These are phyloP conservation scores for Rhabdomys dilectus DNA, from an alignment of 2,113 vertebrate species.

Conservation along the genomic window DNA sequence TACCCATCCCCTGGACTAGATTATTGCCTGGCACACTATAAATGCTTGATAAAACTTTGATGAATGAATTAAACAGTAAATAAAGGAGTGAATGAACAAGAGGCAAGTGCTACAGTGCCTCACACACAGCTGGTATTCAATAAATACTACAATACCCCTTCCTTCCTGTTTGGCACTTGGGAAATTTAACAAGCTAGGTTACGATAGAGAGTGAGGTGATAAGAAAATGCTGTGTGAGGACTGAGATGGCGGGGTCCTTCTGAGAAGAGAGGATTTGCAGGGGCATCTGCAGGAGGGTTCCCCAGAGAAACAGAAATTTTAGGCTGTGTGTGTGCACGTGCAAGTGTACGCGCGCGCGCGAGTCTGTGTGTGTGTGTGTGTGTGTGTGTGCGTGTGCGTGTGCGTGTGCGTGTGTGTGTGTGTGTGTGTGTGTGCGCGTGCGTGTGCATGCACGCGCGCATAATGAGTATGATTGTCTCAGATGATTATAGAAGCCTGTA, in stretches of 20 bases:
- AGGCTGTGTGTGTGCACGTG: neutral
- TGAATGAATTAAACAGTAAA: neutral
- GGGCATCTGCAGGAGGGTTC: neutral
- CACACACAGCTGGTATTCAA: neutral
- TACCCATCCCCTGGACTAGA: neutral
- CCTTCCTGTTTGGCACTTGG: neutral
- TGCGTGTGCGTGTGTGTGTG: neutral
- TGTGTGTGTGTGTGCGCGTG: neutral
- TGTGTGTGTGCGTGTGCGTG: neutral
- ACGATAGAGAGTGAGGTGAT: too few relatives aligned
- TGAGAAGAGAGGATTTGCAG: neutral
- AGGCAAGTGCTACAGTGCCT: too few relatives aligned
- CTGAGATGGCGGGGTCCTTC: neutral
- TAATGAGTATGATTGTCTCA: neutral
- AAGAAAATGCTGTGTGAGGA: neutral
- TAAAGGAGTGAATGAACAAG: neutral
- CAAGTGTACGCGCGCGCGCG: neutral
- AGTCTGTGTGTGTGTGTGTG: neutral
- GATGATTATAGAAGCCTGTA: neutral
- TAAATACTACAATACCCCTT: neutral
- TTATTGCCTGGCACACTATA: neutral
- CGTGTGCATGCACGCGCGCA: neutral
- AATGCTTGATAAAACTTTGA: neutral
- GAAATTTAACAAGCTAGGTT: neutral
- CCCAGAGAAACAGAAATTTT: neutral